Percentiles rank a stretch among this genome's conserved stretches.
Conservation (phyloP, 1,140 invertebrate species). For the Hyposmocoma kahamanoa region DNA sequence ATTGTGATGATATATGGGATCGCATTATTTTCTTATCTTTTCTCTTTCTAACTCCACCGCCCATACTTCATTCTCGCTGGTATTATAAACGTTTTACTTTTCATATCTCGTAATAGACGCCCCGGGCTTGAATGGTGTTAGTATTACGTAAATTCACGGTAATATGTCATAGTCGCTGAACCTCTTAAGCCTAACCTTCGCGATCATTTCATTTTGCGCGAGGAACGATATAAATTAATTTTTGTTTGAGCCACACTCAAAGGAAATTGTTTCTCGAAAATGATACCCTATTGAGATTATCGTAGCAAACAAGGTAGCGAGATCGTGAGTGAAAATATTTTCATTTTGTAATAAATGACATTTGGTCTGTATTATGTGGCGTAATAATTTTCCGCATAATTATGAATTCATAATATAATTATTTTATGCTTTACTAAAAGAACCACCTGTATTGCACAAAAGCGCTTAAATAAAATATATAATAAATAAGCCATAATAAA, state of each 20-base stretch:
- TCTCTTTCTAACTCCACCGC: conserved; percentile 31
- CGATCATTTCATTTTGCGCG: conserved; percentile 36
- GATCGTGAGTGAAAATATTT: conserved; percentile 35
- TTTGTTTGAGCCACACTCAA: conserved; percentile 40
- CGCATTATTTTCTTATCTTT: conserved; percentile 27
- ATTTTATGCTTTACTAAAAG: too few species aligned
- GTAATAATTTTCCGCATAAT: too few species aligned
- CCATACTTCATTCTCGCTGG: conserved; percentile 61
- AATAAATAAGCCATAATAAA: too few species aligned
- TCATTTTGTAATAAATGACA: conserved; percentile 27
- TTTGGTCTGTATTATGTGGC: too few species aligned
- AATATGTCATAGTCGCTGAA: conserved; percentile 41
- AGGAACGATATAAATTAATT: conserved; percentile 35
- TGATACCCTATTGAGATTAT: conserved; percentile 46
- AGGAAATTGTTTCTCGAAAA: conserved; percentile 57
- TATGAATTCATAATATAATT: too few species aligned
- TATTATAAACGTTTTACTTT: conserved; percentile 67
- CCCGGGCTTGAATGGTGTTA: conserved; percentile 31
- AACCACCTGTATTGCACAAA: too few species aligned
- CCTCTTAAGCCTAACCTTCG: conserved; percentile 17
- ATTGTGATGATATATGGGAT: conserved; percentile 22
- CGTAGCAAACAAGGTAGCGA: conserved; percentile 30
- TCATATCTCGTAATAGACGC: conserved; percentile 53
- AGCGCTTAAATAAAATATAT: too few species aligned
- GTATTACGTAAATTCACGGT: conserved; percentile 40